Evolutionary conservation across 1,140 invertebrate genomes (phyloP).

Genomic region (Platorchestia sp.): DNA sequence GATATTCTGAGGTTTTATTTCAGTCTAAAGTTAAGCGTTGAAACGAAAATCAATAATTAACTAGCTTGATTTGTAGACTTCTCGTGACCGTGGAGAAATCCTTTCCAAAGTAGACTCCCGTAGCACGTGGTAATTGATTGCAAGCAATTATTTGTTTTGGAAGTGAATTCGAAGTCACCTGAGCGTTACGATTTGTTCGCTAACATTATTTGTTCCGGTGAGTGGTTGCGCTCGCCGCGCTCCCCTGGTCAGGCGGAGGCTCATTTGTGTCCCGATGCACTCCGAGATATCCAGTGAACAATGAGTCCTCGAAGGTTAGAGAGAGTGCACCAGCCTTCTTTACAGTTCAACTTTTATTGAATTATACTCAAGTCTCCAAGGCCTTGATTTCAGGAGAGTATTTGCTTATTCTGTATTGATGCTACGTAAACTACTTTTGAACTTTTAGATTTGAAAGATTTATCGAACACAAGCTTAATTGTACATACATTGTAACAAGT

Average conservation of each 20-base stretch:
- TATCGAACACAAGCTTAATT: too few species aligned
- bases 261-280: slow-evolving; percentile 12
- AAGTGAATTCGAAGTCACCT: neutral
- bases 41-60: neutral
- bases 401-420: neutral
- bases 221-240: neutral
- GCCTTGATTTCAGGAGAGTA: neutral
- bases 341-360: neutral
- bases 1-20: neutral
- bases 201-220: neutral
- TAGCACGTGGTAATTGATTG: slow-evolving; percentile 11
- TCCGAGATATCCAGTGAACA: slow-evolving; percentile 32
- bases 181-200: slow-evolving; percentile 41
- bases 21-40: neutral
- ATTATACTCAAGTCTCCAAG: neutral
- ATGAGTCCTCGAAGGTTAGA: slow-evolving; percentile 40
- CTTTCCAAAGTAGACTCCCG: neutral
- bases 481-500: too few species aligned
- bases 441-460: neutral
- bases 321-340: slow-evolving; percentile 24
- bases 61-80: neutral
- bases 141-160: slow-evolving; percentile 23
- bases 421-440: neutral
- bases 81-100: neutral
- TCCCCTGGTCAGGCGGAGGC: neutral